A percentile compares a stretch with the other conserved stretches of the same genome.
Conservation (phyloP, 2,888 invertebrate genomes). For the Platycheirus albimanus region DNA sequence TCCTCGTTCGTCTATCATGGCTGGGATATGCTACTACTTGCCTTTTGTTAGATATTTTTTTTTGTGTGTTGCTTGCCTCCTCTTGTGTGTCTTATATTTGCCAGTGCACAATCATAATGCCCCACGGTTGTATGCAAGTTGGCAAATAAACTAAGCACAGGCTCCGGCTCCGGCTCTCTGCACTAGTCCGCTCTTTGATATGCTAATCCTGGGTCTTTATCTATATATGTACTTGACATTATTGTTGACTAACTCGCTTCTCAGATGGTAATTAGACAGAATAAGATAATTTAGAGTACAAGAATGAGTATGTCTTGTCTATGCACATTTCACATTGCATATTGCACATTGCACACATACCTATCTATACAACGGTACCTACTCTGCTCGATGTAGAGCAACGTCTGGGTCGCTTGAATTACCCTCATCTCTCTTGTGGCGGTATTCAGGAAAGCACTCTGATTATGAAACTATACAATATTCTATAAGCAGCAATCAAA, state of each 20-base stretch:
- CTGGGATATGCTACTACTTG: constrained; percentile 72
- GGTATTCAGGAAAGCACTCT: constrained; percentile 14
- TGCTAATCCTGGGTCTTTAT: constrained; percentile 72
- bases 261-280: constrained; percentile 74
- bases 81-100: constrained; percentile 55
- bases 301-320: constrained; percentile 62
- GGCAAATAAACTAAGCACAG: constrained; percentile 66
- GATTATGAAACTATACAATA: constrained; percentile 5
- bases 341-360: no score
- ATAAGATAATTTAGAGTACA: constrained; percentile 71
- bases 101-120: constrained; percentile 72
- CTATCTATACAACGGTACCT: constrained; percentile 42
- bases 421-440: constrained; percentile 8
- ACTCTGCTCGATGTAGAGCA: constrained; percentile 44
- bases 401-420: constrained; percentile 63
- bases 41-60: constrained; percentile 61
- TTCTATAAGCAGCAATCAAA: constrained; percentile 9
- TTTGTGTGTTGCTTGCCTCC: constrained; percentile 18
- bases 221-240: constrained; percentile 71
- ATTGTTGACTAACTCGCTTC: constrained; percentile 74
- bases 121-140: constrained; percentile 68
- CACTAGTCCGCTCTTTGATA: constrained; percentile 72
- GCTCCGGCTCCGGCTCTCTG: constrained; percentile 31
- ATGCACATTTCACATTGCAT: no score
- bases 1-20: constrained; percentile 42